Conservation (phyloP, 2,113 vertebrate species). For the Haplochromis burtoni region DNA sequence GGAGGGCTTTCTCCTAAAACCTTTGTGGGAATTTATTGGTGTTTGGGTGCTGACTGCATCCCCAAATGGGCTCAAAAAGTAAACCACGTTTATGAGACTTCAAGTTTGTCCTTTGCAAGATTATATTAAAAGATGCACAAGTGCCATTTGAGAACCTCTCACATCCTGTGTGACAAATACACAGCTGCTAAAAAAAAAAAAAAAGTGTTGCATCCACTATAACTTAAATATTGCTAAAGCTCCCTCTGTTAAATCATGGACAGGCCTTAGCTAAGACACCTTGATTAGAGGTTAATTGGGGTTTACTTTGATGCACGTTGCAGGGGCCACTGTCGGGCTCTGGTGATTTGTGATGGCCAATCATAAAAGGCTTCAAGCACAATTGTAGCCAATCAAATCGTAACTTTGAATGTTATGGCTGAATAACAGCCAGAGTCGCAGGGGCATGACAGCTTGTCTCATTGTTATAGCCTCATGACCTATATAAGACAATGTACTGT, state of each 20-base stretch:
- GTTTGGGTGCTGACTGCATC: not conserved
- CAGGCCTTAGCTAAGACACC: not conserved
- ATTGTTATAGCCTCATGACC: conserved; percentile 67
- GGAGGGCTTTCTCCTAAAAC: not conserved
- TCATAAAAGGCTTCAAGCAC: not conserved
- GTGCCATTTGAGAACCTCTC: not conserved
- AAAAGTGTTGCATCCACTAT: not conserved
- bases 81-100: not conserved
- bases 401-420: not conserved
- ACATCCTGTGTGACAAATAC: not conserved
- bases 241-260: not conserved
- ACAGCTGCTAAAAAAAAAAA: not conserved
- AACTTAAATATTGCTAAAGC: not conserved
- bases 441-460: conserved; percentile 41
- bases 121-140: not conserved
- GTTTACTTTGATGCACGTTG: not conserved
- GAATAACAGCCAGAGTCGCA: conserved; percentile 21
- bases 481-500: conserved; percentile 30
- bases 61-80: not conserved
- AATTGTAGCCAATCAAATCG: conserved; percentile 33
- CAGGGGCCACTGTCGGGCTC: not conserved
- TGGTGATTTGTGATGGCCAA: conserved; percentile 43
- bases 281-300: not conserved
- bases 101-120: not conserved
- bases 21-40: not conserved